Conservation (phyloP, 2,888 invertebrate species). For the Drepana falcataria region DNA sequence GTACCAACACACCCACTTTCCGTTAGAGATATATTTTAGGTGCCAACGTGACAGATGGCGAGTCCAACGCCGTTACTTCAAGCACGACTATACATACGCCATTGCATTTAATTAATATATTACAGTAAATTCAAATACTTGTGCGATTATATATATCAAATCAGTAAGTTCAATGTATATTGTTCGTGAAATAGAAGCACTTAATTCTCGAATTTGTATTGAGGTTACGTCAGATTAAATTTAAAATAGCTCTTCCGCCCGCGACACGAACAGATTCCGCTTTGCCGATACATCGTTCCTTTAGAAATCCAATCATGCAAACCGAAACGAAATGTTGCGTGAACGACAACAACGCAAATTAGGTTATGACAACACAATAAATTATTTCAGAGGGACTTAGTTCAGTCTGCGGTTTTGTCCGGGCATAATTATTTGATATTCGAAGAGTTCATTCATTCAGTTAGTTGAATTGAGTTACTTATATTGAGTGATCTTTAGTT, state of each 20-base stretch:
- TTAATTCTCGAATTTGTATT: slow-evolving; percentile 2
- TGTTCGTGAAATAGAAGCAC: background rate
- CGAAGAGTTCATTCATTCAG: no score
- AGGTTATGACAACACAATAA: background rate
- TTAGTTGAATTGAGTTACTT: no score
- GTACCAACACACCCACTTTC: no score
- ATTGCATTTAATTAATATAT: slow-evolving; percentile 17
- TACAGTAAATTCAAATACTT: slow-evolving; percentile 28
- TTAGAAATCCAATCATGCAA: background rate
- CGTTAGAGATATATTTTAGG: no score
- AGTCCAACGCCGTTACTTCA: no score
- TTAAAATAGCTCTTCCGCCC: background rate
- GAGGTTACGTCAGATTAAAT: slow-evolving; percentile 2
- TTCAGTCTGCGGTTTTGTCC: no score
- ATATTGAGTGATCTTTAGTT: no score
- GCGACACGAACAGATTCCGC: slow-evolving; percentile 2
- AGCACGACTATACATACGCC: no score
- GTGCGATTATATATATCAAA: no score
- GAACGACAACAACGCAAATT: background rate
- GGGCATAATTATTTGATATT: no score
- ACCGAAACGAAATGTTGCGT: background rate
- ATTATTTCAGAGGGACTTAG: background rate
- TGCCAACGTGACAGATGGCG: no score
- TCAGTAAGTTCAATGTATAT: no score
- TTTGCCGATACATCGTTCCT: slow-evolving; percentile 1